Percentiles rank a stretch among this genome's conserved stretches.
phyloP scores from a whole-genome alignment of 2,888 invertebrate genomes.

The Lamellibrachia columna region DNA sequence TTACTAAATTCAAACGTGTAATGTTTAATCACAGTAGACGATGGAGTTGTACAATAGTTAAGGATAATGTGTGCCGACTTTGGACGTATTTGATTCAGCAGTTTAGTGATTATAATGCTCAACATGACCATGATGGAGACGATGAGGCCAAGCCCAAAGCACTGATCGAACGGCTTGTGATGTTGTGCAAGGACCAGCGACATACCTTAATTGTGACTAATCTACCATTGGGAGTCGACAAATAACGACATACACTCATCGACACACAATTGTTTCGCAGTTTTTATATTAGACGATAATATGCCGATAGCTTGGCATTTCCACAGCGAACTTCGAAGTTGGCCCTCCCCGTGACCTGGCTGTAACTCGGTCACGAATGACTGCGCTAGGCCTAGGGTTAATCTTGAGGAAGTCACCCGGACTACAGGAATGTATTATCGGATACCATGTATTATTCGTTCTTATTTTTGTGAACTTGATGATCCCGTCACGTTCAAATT shows the following conservation, averaged over 20 bases:
- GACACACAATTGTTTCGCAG: not conserved
- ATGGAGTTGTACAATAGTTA: not conserved
- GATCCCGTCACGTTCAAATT: not conserved
- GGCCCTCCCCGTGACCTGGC: not conserved
- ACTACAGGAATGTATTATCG: not conserved
- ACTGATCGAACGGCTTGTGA: not conserved
- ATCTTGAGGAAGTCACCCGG: not conserved
- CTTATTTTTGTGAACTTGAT: not conserved
- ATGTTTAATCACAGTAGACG: not conserved
- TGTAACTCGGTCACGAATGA: conserved; percentile 9
- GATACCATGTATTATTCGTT: not conserved
- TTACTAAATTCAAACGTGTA: not conserved
- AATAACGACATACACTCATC: not conserved
- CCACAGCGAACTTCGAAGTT: not conserved
- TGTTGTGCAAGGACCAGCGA: not conserved
- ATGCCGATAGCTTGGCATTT: not conserved
- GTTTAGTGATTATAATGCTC: not conserved
- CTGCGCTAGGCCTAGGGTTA: not conserved
- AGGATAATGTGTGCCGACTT: not conserved
- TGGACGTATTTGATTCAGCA: not conserved
- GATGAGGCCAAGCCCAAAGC: conserved; percentile 6
- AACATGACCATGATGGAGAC: not conserved
- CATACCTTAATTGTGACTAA: not conserved
- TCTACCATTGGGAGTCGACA: not conserved
- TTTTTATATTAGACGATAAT: not conserved